Base-by-base conservation (phyloP, 2,797 vertebrate species). In the Hemitrygon akajei region DNA sequence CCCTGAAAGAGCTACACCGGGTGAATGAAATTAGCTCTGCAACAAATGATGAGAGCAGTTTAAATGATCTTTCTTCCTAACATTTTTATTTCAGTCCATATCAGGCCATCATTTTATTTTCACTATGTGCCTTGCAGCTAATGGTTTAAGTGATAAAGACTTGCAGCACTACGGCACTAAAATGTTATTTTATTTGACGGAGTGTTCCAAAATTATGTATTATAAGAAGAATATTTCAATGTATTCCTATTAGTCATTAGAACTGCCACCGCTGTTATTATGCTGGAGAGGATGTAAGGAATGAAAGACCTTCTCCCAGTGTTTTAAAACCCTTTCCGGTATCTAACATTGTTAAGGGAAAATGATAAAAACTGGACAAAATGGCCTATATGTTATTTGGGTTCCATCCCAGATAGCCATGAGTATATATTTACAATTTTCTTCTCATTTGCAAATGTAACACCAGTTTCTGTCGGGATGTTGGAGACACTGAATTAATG, bases 161-260 rank as follows among this genome's bases (percentile, higher is more conserved):
- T 89, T 37, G n/a, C 86, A 69, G n/a, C 60, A 69, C 86, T 1
- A 63, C 60, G n/a, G 58, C 84, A 20, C 84, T 87, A 87, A 66
- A 89, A 89, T 14, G 86, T 89, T 69, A 89, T 37, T 89, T 89
- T 89, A 89, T 89, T 89, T 89, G 86, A 89, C n/a, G 69, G 56
- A 86, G 86, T 89, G 63, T 66, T 89, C n/a, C 63, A 89, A 66
- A 89, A 89, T 69, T 66, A 89, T 69, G n/a, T 20, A 34, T 34
- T 66, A 37, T 37, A 89, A 69, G 86, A 89, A 22, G 63, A 89
- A 89, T 89, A 89, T 37, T 89, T 69, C 63, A 89, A 89, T 66
- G 22, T 69, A 66, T 69, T 69, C 37, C 60, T 37, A 66, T 89
- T 63, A 69, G 86, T 69, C 63, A 89, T 89, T 34, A 63, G 86